phyloP scores from a whole-genome alignment of 2,797 vertebrate genomes.

The Anniella stebbinsi region DNA sequence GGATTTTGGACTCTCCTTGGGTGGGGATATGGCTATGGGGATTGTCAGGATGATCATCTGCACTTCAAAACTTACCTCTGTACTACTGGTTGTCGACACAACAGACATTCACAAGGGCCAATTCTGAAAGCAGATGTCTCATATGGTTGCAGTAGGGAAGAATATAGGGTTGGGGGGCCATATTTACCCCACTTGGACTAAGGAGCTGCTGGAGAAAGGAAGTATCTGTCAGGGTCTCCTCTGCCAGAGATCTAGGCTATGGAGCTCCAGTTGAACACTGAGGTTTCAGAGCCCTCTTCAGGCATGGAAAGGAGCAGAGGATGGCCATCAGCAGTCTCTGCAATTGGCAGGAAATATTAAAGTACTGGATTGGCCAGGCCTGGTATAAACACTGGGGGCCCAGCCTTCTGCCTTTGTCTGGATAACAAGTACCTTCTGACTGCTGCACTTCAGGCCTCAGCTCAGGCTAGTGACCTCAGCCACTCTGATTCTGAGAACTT shows the following conservation, averaged over 20 bases:
- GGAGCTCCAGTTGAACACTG: background rate
- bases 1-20: too few relatives aligned
- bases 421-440: background rate
- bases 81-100: too few relatives aligned
- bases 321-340: background rate
- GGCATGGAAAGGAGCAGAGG: background rate
- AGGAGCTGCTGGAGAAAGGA: background rate
- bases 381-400: background rate
- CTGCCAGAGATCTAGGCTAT: too few relatives aligned
- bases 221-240: too few relatives aligned
- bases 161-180: too few relatives aligned
- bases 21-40: too few relatives aligned
- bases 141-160: background rate
- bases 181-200: background rate
- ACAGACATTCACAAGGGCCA: background rate
- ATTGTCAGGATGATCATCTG: too few relatives aligned
- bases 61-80: too few relatives aligned
- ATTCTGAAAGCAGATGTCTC: background rate
- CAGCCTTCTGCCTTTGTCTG: background rate
- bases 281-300: background rate
- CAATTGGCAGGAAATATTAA: background rate
- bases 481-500: background rate
- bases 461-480: background rate
- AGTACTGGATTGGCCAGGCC: background rate
- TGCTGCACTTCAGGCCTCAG: background rate